Base-by-base conservation (phyloP, 2,888 invertebrate genomes). In the Keiferia lycopersicella region DNA sequence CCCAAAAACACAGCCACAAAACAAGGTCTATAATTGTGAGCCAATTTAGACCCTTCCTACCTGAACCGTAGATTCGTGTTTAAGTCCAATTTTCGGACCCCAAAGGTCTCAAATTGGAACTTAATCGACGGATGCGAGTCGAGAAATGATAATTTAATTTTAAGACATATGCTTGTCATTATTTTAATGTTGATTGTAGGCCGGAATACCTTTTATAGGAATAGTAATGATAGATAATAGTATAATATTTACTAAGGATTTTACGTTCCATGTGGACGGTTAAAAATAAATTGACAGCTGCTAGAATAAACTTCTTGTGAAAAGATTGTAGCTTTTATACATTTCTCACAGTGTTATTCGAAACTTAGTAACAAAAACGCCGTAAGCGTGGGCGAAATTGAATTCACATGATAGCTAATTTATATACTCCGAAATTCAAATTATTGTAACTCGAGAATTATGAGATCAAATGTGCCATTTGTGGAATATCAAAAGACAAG, bases 81-180 rank as follows among this genome's bases (percentile, higher is more conserved):
- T 72, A 64, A 73, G 70, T 57, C 69, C 71, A 70, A 75, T 73
- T 84, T 84, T 76, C 73, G 63, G 26, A 50, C 41, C 60, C 58
- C 22, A 50, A 56, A 59, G 71, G 70, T 70, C 71, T 70, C 71
- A 82, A 84, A 87, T 87, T 79, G 78, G 76, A 67, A 74, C 86
- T 80, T 87, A 86, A 88, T 86, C 78, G 85, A 67, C 67, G 67
- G 65, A 67, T 67, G 67, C 64, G 26, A 74, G 74, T 72, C 71
- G 67, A 72, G 74, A 75, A 81, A 79, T 79, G 73, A 75, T 81
- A 78, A 82, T 81, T 81, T 79, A 68, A 74, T 69, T 66, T 45
- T 67, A 69, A 77, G 80, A 82, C 84, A 83, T 80, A 79, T 81
- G 79, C 76, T 64, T 67, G 68, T 73, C 65, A 84, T 87, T 85